Base-by-base conservation (phyloP, 2,888 invertebrate genomes). In the Caenorhabditis sulstoni region DNA sequence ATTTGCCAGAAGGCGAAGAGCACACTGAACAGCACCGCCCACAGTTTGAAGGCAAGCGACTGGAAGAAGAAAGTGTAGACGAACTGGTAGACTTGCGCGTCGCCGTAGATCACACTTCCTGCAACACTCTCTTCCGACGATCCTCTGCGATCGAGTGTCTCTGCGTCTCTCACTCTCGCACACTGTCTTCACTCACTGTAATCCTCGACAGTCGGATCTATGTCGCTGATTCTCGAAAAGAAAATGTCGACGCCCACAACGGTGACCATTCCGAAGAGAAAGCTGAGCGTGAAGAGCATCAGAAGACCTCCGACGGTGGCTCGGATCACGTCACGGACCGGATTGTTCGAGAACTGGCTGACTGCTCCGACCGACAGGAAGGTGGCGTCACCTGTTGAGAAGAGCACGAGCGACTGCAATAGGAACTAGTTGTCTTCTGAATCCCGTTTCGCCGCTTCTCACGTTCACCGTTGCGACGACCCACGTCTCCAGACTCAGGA, bases 11-110 rank as follows among this genome's bases (percentile, higher is more conserved):
- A 16, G 4, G 29, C 9, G 20, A 66, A 35, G 12, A 55, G n/a
- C 0, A 23, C 1, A 16, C 53, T 47, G 37, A 55, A 66, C 0
- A 47, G 14, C 1, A 66, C 9, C 35, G 55, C 12, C 16, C 45
- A 18, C 29, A 66, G 12, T 35, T 47, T 23, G 3, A 45, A 20
- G n/a, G 47, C 22, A 45, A 47, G 45, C 11, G 16, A 35, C 22
- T 55, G 55, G 22, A 45, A 55, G 45, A 66, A 66, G n/a, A 44
- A 66, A 4, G 55, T 55, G 47, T 47, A 66, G 47, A 66, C 20
- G 37, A 47, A 66, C n/a, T 66, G 45, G 47, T 12, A 66, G 11
- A 66, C 20, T 4, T 66, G 35, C 35, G 2, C 14, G 14, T 66
- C 55, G 44, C 16, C 47, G 55, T 22, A 44, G 35, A 66, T 35